Conservation (phyloP, 2,113 vertebrate genomes). For the Galbula dea region DNA sequence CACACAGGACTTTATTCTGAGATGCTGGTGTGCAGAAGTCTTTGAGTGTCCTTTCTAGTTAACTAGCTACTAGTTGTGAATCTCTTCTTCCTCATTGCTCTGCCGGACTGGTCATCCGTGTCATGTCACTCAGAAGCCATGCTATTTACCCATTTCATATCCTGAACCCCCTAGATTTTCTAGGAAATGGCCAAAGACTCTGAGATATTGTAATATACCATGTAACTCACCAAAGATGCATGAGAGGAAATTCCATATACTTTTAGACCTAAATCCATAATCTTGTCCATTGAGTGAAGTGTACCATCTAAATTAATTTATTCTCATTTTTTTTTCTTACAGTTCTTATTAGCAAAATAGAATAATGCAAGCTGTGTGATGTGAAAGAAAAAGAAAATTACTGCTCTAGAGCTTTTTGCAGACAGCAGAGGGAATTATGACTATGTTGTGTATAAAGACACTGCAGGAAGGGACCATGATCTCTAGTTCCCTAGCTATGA, state of each 20-base stretch:
- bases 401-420: neutral
- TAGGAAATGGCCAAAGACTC: neutral
- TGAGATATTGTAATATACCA: neutral
- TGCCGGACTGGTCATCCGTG: neutral
- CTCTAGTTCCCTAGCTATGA: neutral
- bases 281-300: neutral
- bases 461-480: neutral
- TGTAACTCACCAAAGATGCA: neutral
- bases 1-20: neutral
- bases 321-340: neutral
- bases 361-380: neutral
- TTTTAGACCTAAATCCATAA: neutral
- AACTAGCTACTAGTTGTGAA: neutral
- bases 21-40: neutral
- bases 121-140: neutral
- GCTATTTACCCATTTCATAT: neutral
- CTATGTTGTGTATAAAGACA: neutral
- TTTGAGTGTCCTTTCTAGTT: neutral
- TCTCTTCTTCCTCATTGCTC: neutral
- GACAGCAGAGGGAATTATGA: neutral
- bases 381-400: neutral
- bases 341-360: neutral
- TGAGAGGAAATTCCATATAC: neutral
- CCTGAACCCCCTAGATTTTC: neutral
- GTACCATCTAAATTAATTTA: neutral